Evolutionary conservation across 2,113 vertebrate species (phyloP).

Genomic region (Drymodes brunneopygia): DNA sequence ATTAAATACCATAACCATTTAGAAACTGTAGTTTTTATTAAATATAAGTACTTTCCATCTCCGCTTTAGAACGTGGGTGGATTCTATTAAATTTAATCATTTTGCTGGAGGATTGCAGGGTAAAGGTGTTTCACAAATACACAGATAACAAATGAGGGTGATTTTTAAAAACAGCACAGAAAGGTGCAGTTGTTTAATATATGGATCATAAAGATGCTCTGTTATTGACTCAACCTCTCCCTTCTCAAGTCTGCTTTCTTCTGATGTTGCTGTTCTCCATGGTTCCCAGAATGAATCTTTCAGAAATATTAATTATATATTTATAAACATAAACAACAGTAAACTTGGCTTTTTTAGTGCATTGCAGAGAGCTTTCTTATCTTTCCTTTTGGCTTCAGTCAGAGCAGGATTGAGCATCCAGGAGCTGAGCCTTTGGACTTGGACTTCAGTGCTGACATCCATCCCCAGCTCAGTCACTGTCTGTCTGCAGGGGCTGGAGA

Average conservation of each 20-base stretch:
- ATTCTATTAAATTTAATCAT: constrained; percentile 15
- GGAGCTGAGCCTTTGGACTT: not conserved
- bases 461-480: not conserved
- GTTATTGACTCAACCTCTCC: not conserved
- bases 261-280: not conserved
- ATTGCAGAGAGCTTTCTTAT: not conserved
- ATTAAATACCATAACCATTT: constrained; percentile 5
- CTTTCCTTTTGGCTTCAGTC: not conserved
- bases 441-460: not conserved
- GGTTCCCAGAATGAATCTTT: not conserved
- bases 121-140: not conserved
- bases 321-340: not conserved
- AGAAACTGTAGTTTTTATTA: constrained; percentile 16
- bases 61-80: not conserved
- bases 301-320: not conserved
- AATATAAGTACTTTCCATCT: not conserved
- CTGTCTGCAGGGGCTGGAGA: not conserved
- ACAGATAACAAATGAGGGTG: not conserved
- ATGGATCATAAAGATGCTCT: not conserved
- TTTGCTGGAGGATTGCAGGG: not conserved
- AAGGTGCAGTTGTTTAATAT: not conserved
- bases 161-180: not conserved
- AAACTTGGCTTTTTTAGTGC: not conserved
- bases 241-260: not conserved
- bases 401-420: not conserved